Percentiles rank a stretch among this genome's conserved stretches.
Conservation (phyloP, 2,113 vertebrate species). For the Saccopteryx leptura region DNA sequence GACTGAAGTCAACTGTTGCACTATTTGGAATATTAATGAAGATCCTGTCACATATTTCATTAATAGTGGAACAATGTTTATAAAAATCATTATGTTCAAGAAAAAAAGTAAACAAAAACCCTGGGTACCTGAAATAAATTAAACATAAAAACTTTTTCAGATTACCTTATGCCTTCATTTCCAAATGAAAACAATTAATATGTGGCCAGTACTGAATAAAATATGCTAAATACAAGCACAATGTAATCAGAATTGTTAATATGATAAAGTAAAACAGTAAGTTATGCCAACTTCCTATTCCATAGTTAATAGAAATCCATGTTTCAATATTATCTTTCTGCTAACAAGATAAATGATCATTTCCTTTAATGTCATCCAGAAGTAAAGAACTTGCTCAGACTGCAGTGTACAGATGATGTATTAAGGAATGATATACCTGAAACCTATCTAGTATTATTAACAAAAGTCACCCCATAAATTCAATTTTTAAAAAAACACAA, state of each 20-base stretch:
- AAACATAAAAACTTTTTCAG: constrained; percentile 14
- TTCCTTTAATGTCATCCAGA: constrained; percentile 47
- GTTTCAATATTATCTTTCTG: constrained; percentile 25
- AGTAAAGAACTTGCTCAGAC: neutral
- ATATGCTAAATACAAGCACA: constrained; percentile 13
- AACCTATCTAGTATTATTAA: too few relatives aligned
- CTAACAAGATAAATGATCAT: constrained; percentile 17
- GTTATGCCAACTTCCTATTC: neutral
- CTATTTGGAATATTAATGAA: constrained; percentile 76
- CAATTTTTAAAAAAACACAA: too few relatives aligned
- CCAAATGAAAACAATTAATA: constrained; percentile 17
- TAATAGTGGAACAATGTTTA: constrained; percentile 64
- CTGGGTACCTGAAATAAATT: neutral
- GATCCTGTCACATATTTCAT: constrained; percentile 76
- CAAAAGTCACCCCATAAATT: too few relatives aligned
- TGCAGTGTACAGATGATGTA: too few relatives aligned
- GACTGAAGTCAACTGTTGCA: constrained; percentile 73
- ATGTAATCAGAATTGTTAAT: neutral
- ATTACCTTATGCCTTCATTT: constrained; percentile 22
- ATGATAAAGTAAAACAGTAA: neutral
- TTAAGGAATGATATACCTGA: too few relatives aligned
- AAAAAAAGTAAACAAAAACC: neutral
- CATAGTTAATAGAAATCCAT: constrained; percentile 25
- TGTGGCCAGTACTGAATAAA: neutral
- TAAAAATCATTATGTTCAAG: constrained; percentile 56